Evolutionary conservation across 2,797 vertebrate genomes (phyloP).

Genomic region (Lacerta agilis): DNA sequence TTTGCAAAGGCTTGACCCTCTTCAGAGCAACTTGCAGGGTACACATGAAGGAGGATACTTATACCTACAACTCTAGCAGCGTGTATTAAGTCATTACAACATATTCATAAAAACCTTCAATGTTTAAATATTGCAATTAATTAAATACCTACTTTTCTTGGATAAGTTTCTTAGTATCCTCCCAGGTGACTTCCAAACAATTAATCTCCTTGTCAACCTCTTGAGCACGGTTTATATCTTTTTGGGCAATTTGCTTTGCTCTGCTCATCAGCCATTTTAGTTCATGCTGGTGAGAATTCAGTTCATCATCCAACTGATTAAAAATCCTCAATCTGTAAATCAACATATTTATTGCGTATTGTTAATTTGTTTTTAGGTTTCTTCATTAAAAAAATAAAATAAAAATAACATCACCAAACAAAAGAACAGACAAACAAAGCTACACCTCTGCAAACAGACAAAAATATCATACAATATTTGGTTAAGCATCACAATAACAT

Average conservation of each 20-base stretch:
- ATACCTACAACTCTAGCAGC: not conserved
- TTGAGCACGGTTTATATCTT: constrained; percentile 85
- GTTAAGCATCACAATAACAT: not conserved
- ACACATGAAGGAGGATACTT: no score
- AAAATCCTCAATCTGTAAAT: constrained; percentile 87
- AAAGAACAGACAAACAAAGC: not conserved
- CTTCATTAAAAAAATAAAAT: not conserved
- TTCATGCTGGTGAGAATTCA: constrained; percentile 91
- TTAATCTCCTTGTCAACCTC: constrained; percentile 86
- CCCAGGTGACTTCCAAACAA: constrained; percentile 85
- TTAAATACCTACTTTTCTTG: constrained; percentile 83
- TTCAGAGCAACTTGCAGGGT: no score
- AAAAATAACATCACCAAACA: not conserved
- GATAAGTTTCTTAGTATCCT: constrained; percentile 85
- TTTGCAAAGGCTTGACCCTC: no score
- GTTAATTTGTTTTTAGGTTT: not conserved
- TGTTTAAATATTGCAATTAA: not conserved
- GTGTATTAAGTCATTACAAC: not conserved
- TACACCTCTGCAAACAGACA: not conserved
- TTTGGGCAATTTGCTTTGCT: constrained; percentile 90
- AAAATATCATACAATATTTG: not conserved
- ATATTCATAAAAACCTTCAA: not conserved
- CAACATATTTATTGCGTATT: constrained; percentile 43
- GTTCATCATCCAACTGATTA: constrained; percentile 92
- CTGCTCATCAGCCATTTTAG: constrained; percentile 91